Conservation (phyloP, 2,888 invertebrate species). For the Pecten maximus region DNA sequence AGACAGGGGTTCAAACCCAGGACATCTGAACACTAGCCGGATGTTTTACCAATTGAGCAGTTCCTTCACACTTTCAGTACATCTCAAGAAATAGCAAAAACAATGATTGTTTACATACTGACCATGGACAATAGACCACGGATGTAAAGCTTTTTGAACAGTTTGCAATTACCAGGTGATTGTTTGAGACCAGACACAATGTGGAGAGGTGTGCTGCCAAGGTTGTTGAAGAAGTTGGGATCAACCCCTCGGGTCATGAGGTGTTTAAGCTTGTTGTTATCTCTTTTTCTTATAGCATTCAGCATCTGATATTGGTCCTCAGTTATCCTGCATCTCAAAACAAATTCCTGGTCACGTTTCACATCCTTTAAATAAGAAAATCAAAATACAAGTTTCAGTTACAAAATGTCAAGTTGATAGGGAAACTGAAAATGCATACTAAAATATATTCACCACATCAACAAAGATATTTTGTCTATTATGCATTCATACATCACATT, state of each 20-base stretch:
- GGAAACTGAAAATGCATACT: no score
- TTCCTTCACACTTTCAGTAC: no score
- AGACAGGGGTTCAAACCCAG: no score
- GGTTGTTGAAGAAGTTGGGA: slow-evolving; percentile 62
- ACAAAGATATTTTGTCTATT: no score
- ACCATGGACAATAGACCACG: no score
- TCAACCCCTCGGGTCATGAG: slow-evolving; percentile 66
- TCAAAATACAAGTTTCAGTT: not conserved
- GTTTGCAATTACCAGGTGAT: not conserved
- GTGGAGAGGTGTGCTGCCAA: slow-evolving; percentile 65
- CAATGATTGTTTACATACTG: no score
- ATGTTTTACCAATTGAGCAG: no score
- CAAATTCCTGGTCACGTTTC: slow-evolving; percentile 53
- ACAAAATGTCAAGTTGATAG: not conserved
- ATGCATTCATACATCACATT: no score
- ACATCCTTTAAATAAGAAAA: slow-evolving; percentile 43
- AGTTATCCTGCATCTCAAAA: slow-evolving; percentile 45
- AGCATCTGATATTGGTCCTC: slow-evolving; percentile 60
- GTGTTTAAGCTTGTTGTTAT: slow-evolving; percentile 59
- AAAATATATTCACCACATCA: no score
- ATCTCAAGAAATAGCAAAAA: no score
- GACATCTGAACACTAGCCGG: no score
- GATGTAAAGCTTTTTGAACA: no score
- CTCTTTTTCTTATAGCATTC: slow-evolving; percentile 56
- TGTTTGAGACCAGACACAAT: slow-evolving; percentile 52